phyloP scores from a whole-genome alignment of 2,113 vertebrate genomes.

The Chelonoidis abingdonii region DNA sequence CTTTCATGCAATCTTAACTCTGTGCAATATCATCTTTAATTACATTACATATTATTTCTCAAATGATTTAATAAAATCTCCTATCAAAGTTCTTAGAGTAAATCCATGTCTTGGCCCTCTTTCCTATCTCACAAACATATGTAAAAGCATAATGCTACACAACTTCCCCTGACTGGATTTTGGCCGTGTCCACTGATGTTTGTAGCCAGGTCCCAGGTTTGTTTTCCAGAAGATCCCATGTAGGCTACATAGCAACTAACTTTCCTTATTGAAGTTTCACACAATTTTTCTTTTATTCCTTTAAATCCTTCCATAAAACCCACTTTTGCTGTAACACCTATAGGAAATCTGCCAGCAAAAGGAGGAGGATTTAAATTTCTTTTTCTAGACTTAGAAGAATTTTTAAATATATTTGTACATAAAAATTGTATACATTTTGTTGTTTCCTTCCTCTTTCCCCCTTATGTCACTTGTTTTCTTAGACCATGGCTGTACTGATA shows the following conservation, averaged over 20 bases:
- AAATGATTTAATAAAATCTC: not conserved
- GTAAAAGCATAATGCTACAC: accelerated
- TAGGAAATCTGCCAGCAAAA: not conserved
- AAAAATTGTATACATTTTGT: not conserved
- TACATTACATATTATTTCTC: not conserved
- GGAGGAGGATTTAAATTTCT: not conserved
- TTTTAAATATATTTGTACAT: not conserved
- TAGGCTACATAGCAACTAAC: not conserved
- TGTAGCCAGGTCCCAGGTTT: not conserved
- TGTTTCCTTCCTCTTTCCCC: not conserved
- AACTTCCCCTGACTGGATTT: not conserved
- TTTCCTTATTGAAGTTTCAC: not conserved
- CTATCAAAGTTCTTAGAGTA: not conserved
- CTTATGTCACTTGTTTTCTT: not conserved
- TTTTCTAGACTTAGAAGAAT: not conserved
- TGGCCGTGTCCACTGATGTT: not conserved
- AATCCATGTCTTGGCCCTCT: accelerated
- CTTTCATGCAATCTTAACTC: not conserved
- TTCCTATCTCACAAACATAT: not conserved
- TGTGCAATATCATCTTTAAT: not conserved
- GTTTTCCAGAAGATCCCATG: not conserved
- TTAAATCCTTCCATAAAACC: not conserved
- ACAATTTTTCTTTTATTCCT: not conserved
- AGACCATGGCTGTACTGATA: not conserved
- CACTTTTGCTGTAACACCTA: not conserved